A percentile compares a stretch with the other conserved stretches of the same genome.
These are phyloP conservation scores for Zapus hudsonius DNA, from an alignment of 2,113 vertebrate species.

Conservation along the genomic window DNA sequence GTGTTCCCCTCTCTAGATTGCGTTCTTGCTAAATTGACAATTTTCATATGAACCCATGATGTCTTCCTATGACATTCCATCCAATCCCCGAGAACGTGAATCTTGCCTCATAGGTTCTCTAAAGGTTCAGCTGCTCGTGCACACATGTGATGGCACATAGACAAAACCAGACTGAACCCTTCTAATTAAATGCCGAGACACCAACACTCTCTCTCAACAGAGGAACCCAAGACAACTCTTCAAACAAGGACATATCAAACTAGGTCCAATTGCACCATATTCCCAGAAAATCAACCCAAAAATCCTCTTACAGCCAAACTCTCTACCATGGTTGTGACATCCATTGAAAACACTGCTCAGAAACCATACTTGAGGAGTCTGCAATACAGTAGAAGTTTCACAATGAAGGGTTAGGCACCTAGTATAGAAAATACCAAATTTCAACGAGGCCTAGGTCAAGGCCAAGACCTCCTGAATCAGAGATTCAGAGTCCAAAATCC, in stretches of 20 bases:
- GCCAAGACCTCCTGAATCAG: not conserved
- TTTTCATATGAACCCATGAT: conserved; percentile 55
- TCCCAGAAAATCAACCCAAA: not conserved
- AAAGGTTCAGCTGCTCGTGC: not conserved
- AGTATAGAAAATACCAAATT: not conserved
- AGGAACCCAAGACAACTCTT: not conserved
- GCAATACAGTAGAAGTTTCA: not conserved
- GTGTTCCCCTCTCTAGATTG: conserved; percentile 54
- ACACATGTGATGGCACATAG: not conserved
- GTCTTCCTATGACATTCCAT: conserved; percentile 20
- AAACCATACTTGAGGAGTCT: not conserved
- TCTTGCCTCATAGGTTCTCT: conserved; percentile 37
- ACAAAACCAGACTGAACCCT: not conserved
- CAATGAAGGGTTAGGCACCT: not conserved
- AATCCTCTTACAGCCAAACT: not conserved
- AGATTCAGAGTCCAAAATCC: not conserved
- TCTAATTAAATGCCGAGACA: not conserved
- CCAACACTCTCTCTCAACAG: not conserved
- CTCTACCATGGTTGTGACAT: not conserved
- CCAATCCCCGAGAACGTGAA: conserved; percentile 55
- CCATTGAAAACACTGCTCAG: not conserved
- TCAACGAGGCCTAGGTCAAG: not conserved
- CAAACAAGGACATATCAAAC: not conserved
- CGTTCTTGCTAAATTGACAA: conserved; percentile 70
- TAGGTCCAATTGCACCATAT: not conserved